Evolutionary conservation across 2,888 invertebrate genomes (phyloP).

Genomic region (Dasysyrphus albostriatus): DNA sequence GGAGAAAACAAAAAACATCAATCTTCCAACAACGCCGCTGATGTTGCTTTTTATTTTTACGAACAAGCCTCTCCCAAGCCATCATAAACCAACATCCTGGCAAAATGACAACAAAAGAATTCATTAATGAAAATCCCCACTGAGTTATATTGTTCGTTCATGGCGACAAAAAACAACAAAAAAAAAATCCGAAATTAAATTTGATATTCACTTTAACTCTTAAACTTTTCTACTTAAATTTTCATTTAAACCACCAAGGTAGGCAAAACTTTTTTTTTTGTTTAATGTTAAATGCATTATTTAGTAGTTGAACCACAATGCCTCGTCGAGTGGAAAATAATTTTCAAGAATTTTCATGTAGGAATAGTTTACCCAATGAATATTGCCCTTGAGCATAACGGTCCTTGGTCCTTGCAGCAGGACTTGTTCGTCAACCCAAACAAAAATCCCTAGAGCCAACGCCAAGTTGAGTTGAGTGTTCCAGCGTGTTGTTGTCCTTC

Average conservation of each 20-base stretch:
- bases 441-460: not conserved
- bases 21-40: conserved; percentile 1
- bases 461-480: not conserved
- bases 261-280: not conserved
- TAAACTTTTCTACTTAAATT: conserved; percentile 33
- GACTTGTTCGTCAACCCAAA: not conserved
- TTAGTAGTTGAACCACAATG: conserved; percentile 17
- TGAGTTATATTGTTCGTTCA: not conserved
- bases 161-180: not conserved
- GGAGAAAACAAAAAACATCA: conserved; percentile 1
- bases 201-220: conserved; percentile 35
- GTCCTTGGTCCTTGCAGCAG: not conserved
- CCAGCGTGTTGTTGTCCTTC: not conserved
- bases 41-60: not conserved
- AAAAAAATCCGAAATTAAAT: conserved; percentile 15
- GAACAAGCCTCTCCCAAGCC: not conserved
- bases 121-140: conserved; percentile 24
- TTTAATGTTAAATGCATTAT: conserved; percentile 20
- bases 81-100: conserved; percentile 29
- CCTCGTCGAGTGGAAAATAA: conserved; percentile 5
- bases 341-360: conserved; percentile 7
- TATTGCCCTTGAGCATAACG: not conserved
- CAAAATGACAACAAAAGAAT: conserved; percentile 36
- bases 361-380: not conserved
- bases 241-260: conserved; percentile 1